Base-by-base conservation (phyloP, 1,140 invertebrate species). In the Luehdorfia chinensis region DNA sequence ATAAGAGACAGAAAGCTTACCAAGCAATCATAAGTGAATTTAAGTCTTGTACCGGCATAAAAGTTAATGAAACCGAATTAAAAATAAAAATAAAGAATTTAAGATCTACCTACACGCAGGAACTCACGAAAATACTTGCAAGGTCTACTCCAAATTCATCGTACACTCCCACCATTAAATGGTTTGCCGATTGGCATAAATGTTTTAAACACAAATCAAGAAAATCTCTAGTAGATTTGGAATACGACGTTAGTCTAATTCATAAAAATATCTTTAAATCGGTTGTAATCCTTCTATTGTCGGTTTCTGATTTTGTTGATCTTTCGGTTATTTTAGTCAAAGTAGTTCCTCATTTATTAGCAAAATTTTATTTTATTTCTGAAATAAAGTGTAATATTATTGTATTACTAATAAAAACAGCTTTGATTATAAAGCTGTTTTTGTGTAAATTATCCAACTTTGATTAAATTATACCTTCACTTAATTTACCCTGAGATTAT, bases 41-140 rank as follows among this genome's bases (percentile, higher is more conserved):
- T 46, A 67, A 70, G 30, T 41, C 64, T 12, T 30, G 44, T n/a
- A 75, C 83, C 13, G 72, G 70, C 8, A 76, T 79, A 33, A 50
- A 59, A 21, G 55, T 83, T 0, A 59, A 47, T 15, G 60, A 76
- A 45, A 47, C 45, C 8, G 76, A 87, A 50, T 45, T 87, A 4
- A 84, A 66, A 56, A 66, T 66, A 1, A 87, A 87, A 67, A 83
- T 88, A 39, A 88, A 80, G 50, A 86, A 71, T 44, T 62, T 88
- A 1, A 60, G 79, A 43, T 77, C 72, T 0, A 87, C 84, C 2
- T 88, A 88, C 41, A 36, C 47, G 2, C 80, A 87, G 55, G 84
- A 87, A 59, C 32, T 87, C 6, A 48, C 50, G 0, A 88, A 87
- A 64, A 86, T 88, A 51, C 60, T 55, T 13, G 48, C 53, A 4